Conservation (phyloP, 2,113 vertebrate species). For the Cnemophilus loriae region DNA sequence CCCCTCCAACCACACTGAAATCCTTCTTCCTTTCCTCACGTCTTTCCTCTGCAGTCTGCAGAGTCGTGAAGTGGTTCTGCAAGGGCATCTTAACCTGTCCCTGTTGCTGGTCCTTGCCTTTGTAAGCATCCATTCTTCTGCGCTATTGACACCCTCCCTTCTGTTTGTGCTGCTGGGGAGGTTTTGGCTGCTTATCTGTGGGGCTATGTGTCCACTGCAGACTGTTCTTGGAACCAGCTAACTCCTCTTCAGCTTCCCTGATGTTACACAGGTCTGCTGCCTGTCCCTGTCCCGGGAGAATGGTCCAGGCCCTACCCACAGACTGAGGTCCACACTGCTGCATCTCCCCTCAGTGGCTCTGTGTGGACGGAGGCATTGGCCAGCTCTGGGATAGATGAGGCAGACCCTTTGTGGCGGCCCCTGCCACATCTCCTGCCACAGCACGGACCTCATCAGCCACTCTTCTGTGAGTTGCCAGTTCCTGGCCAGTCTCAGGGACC, state of each 20-base stretch:
- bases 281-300: not conserved
- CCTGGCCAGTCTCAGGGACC: not conserved
- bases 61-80: not conserved
- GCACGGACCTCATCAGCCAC: not conserved
- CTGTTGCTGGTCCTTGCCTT: not conserved
- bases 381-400: fast-evolving
- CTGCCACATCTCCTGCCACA: not conserved
- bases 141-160: not conserved
- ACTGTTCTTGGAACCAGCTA: not conserved
- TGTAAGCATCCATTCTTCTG: not conserved
- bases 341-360: not conserved
- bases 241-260: not conserved
- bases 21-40: not conserved
- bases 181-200: not conserved
- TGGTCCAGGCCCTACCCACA: not conserved
- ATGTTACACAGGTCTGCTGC: not conserved
- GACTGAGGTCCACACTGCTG: not conserved
- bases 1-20: fast-evolving
- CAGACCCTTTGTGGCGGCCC: not conserved
- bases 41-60: not conserved
- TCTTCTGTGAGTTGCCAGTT: not conserved
- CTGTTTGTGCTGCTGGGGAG: not conserved
- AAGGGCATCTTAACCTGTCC: not conserved
- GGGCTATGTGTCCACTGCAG: not conserved
- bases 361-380: not conserved